Base-by-base conservation (phyloP, 2,113 vertebrate species). In the Ammodytes dubius region DNA sequence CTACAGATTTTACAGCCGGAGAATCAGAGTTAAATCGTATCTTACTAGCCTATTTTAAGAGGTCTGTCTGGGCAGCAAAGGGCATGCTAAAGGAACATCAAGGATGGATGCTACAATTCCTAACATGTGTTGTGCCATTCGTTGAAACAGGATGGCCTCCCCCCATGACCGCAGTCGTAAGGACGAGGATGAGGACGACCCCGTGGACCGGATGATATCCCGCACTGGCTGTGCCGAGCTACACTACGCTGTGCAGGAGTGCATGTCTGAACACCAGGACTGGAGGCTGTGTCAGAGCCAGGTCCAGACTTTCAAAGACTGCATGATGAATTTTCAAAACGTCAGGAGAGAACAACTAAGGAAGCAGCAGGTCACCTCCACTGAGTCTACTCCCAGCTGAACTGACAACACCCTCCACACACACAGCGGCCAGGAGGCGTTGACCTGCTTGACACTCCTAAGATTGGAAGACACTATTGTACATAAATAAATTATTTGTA, bases 191-290 rank as follows among this genome's bases (percentile, higher is more conserved):
- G 95, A 90, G 12, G 96, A 96, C 5, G 98, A 99, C 70, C 97
- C 96, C 0, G 81, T 99, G 70, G 98, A 99, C 0, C 92, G 83
- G 75, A 94, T 96, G 95, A 96, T 99, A 74, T 88, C 91, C 0
- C 94, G 94, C 45, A 98, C 96, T 0, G 97, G 98, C 57, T 99
- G 98, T 45, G 90, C 94, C 2, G 85, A 92, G 15, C 95, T 94
- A 45, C 98, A 99, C 74, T 95, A 96, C 0, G 94, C 94, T 0
- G 93, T 99, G 67, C 97, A 98, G 91, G 96, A 98, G 46, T 99
- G 98, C 89, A 99, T 99, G 97, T 96, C 96, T 0, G 95, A 95
- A n/a, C 88, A 95, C 59, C 97, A 95, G 92, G 98, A 99, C 93
- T 99, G 98, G 98, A 79, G 98, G 14, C 90, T 56, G 19, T 99